A percentile compares a stretch with the other conserved stretches of the same genome.
Conservation (phyloP, 2,888 invertebrate species). For the Autographa gamma region DNA sequence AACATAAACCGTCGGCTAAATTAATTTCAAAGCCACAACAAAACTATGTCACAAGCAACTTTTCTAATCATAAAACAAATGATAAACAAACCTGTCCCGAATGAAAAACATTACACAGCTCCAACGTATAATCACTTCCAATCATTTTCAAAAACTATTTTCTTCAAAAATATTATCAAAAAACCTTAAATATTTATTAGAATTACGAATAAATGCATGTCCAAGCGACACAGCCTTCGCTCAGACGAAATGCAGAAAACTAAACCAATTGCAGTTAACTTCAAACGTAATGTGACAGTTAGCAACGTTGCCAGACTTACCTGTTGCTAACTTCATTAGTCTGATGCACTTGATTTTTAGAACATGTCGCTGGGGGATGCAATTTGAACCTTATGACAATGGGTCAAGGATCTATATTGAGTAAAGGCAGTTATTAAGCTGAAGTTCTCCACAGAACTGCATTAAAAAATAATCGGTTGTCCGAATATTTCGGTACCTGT, state of each 20-base stretch:
- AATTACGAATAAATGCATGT: conserved; percentile 62
- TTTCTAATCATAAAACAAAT: conserved; percentile 13
- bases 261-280: conserved; percentile 74
- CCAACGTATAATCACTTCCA: conserved; percentile 95
- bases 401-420: conserved; percentile 12
- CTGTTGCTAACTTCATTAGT: conserved; percentile 71
- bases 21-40: conserved; percentile 8
- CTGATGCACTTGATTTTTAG: conserved; percentile 69
- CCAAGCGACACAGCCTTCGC: conserved; percentile 68
- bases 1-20: not conserved
- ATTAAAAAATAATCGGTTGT: not conserved
- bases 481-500: too few relatives aligned
- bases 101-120: conserved; percentile 96
- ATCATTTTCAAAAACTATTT: conserved; percentile 89
- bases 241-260: conserved; percentile 65
- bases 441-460: conserved; percentile 32
- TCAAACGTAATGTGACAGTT: conserved; percentile 65
- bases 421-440: conserved; percentile 61
- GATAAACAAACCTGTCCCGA: conserved; percentile 93
- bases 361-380: conserved; percentile 19
- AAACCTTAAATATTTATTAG: conserved; percentile 53
- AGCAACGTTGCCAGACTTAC: conserved; percentile 80
- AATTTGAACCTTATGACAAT: conserved; percentile 42
- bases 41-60: conserved; percentile 25
- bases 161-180: conserved; percentile 20